Evolutionary conservation across 2,113 vertebrate species (phyloP).

Genomic region (Hypomesus transpacificus): DNA sequence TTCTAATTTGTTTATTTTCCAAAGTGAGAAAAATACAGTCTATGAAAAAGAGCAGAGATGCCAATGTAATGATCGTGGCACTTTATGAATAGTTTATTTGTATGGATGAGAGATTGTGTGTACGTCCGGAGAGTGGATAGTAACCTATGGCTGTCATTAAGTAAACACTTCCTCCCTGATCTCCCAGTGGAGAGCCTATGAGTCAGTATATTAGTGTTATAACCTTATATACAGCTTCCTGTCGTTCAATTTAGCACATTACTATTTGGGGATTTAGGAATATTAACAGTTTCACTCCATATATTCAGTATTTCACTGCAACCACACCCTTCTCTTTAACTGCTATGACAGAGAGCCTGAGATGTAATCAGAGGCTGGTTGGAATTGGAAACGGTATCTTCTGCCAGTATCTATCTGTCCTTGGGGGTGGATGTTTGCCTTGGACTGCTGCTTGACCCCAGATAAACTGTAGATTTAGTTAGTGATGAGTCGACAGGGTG

Average conservation of each 20-base stretch:
- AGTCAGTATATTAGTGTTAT: not conserved
- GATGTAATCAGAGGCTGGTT: no score
- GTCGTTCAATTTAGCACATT: no score
- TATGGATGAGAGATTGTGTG: conserved; percentile 22
- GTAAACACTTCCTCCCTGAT: not conserved
- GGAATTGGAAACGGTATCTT: no score
- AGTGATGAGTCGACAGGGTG: no score
- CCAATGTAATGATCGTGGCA: conserved; percentile 1
- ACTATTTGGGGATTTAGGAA: no score
- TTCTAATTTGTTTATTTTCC: not conserved
- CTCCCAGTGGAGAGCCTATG: not conserved
- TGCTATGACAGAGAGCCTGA: no score
- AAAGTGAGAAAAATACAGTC: not conserved
- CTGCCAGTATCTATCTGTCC: no score
- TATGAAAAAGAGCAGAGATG: not conserved
- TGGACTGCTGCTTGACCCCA: no score
- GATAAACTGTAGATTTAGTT: no score
- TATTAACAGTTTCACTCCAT: not conserved
- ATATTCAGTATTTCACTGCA: not conserved
- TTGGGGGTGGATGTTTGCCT: no score
- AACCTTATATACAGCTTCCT: not conserved
- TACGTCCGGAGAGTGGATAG: conserved; percentile 13
- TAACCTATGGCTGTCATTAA: conserved; percentile 13
- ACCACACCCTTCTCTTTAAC: no score
- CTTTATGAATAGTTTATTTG: conserved; percentile 18